Conservation (phyloP, 2,797 vertebrate species). For the Chromobotia macracanthus region DNA sequence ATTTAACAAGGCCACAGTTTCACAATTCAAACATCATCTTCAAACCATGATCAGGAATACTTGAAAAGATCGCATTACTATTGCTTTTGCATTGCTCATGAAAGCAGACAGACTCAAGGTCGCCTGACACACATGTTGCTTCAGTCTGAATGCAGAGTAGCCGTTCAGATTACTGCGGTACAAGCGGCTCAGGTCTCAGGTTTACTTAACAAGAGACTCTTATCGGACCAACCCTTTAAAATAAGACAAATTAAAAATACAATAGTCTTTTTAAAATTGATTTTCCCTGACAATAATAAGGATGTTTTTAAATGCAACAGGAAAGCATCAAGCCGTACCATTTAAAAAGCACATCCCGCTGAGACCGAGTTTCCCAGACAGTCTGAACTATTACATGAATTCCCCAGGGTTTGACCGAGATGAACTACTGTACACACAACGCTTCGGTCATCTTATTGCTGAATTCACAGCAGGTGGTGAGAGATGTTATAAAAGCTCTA, state of each 20-base stretch:
- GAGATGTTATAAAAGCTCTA: conserved; percentile 4
- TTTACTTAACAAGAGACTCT: no score
- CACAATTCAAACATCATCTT: not conserved
- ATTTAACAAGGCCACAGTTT: not conserved
- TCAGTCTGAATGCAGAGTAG: not conserved
- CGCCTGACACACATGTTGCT: not conserved
- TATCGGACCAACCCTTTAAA: not conserved
- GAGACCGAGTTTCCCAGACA: conserved; percentile 12
- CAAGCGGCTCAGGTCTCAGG: not conserved
- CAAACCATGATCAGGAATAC: not conserved
- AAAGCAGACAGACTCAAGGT: not conserved
- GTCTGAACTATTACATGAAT: conserved; percentile 42
- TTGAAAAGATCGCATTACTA: not conserved
- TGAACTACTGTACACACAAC: conserved; percentile 41
- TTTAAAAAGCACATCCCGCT: conserved; percentile 13
- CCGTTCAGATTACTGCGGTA: not conserved
- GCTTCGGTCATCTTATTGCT: conserved; percentile 11
- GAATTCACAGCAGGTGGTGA: conserved; percentile 19
- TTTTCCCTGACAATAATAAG: conserved; percentile 24
- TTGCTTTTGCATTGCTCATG: not conserved
- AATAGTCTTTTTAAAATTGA: not conserved
- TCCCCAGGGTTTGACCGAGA: not conserved
- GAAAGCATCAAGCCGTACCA: not conserved
- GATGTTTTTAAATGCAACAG: conserved; percentile 9
- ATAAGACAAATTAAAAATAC: not conserved